A percentile compares a stretch with the other conserved stretches of the same genome.
Conservation (phyloP, 1,140 invertebrate genomes). For the Drosophila novamexicana region DNA sequence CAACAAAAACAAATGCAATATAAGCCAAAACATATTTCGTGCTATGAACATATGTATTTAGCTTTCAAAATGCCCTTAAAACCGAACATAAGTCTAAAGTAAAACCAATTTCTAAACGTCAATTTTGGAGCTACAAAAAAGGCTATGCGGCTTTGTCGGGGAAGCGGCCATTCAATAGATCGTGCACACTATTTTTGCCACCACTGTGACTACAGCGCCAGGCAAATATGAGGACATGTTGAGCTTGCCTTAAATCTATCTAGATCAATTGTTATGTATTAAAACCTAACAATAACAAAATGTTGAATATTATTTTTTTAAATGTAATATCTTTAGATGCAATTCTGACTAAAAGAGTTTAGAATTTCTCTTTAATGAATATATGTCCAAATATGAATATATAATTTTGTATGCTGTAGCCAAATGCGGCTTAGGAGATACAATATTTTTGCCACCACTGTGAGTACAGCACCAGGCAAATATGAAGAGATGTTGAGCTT, state of each 20-base stretch:
- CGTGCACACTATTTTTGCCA: not conserved
- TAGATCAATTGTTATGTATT: too few species aligned
- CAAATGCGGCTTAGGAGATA: not conserved
- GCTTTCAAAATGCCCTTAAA: slow-evolving; percentile 13
- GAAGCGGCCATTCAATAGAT: not conserved
- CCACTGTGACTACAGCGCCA: not conserved
- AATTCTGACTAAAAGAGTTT: not conserved
- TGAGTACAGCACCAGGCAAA: too few species aligned
- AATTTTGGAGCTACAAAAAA: not conserved
- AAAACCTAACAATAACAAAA: too few species aligned
- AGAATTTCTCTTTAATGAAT: not conserved
- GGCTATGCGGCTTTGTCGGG: not conserved
- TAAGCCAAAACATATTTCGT: slow-evolving; percentile 12
- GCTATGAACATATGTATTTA: not conserved
- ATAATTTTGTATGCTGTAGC: not conserved
- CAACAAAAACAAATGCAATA: slow-evolving; percentile 9
- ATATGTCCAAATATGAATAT: slow-evolving; percentile 13
- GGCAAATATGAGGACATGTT: not conserved
- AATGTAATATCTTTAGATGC: not conserved
- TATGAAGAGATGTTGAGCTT: too few species aligned
- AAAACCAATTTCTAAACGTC: not conserved
- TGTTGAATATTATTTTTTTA: too few species aligned
- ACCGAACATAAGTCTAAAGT: not conserved
- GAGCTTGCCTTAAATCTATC: too few species aligned
- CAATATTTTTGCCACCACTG: not conserved